Conservation (phyloP, 1,140 invertebrate genomes). For the Hyles euphorbiae region DNA sequence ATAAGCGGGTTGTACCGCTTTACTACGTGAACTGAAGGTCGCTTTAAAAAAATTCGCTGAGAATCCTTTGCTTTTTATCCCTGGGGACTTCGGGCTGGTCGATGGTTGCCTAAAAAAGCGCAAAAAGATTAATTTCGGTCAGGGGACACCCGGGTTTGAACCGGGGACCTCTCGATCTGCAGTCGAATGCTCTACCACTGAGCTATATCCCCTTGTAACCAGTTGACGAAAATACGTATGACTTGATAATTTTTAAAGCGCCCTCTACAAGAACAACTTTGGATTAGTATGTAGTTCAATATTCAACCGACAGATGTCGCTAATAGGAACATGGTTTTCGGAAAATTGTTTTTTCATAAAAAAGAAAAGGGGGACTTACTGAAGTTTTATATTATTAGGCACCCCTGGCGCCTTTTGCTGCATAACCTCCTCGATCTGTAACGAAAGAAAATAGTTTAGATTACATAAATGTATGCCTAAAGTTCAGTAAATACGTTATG, state of each 20-base stretch:
- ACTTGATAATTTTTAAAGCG: conserved; percentile 6
- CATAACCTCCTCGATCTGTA: conserved; percentile 71
- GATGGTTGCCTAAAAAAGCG: conserved; percentile 44
- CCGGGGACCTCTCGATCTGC: conserved; percentile 94
- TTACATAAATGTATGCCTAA: too few relatives aligned
- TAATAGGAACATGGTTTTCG: conserved; percentile 16
- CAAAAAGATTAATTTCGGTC: conserved; percentile 11
- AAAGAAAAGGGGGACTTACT: conserved; percentile 38
- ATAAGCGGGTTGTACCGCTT: conserved; percentile 51
- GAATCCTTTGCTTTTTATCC: conserved; percentile 33
- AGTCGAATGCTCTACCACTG: conserved; percentile 80
- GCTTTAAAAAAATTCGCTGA: conserved; percentile 65
- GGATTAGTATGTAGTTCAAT: conserved; percentile 5
- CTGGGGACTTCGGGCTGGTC: conserved; percentile 18
- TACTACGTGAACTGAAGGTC: conserved; percentile 65
- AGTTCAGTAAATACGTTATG: too few relatives aligned
- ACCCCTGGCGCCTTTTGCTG: conserved; percentile 66
- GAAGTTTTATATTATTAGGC: conserved; percentile 51
- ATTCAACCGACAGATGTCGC: conserved; percentile 43
- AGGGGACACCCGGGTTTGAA: conserved; percentile 95
- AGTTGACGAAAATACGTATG: conserved; percentile 20
- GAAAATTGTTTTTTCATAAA: conserved; percentile 1
- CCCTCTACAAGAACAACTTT: conserved; percentile 15
- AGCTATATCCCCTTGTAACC: conserved; percentile 73
- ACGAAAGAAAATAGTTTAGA: conserved; percentile 16